Evolutionary conservation across 2,113 vertebrate species (phyloP), one percentile per base, ranked within the genome.

Genomic region (Pseudorasbora parva): DNA sequence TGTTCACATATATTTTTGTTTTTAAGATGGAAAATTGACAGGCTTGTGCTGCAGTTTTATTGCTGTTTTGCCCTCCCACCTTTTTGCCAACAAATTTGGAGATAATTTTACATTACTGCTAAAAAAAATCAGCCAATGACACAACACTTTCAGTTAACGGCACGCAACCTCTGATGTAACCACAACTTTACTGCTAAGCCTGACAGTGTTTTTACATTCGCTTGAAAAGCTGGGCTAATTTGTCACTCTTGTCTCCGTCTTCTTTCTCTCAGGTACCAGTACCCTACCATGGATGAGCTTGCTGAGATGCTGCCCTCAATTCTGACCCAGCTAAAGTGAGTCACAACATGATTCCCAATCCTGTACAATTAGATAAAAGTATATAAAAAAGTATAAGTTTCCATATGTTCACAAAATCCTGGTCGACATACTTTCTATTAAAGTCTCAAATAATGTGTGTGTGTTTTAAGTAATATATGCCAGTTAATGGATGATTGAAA

Each of bases 221-320:
- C 21, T 19, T 43, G 2, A 43, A 15, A 45, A 47, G 41, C 1
- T 41, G 2, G 4, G n/a, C 15, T 15, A 30, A 27, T 66, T 37
- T 54, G 17, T 30, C 9, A 62, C 19, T 82, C 14, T 64, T 15
- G 3, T 37, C 27, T 51, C n/a, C 37, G 10, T 68, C 21, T 62
- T 41, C 23, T 68, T 33, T 8, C 47, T 14, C 43, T 73, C 84
- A 99, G 97, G 90, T 99, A 97, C 89, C 96, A 96, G 92, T 99
- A 98, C 74, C 97, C 97, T 43, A 95, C 94, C n/a, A 96, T 97
- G 96, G 97, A 99, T 88, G 95, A 98, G 66, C 92, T 99, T 86
- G 95, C 97, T 21, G 96, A 97, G 92, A 98, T 99, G 97, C 90
- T 99, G 84, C 95, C 96, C 0, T 90, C 96, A 68, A 96, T 99